A percentile compares a stretch with the other conserved stretches of the same genome.
Evolutionary conservation across 1,140 invertebrate species (phyloP).

Genomic region (Sycophaga agraensis): DNA sequence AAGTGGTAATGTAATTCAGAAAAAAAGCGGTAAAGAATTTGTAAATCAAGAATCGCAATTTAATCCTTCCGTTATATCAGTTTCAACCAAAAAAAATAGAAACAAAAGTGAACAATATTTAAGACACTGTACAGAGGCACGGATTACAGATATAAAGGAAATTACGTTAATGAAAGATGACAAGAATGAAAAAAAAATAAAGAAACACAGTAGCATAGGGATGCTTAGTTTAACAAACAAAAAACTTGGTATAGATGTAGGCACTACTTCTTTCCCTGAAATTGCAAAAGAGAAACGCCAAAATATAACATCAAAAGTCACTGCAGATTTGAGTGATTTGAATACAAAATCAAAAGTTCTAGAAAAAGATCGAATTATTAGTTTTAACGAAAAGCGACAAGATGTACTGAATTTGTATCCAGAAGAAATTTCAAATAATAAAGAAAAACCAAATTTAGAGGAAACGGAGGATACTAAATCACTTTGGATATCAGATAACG

Average conservation of each 20-base stretch:
- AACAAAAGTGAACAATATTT: background rate
- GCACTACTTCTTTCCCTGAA: conserved; percentile 6
- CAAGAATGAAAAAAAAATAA: background rate
- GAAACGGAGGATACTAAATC: conserved; percentile 46
- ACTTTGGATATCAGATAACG: conserved; percentile 48
- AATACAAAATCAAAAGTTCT: background rate
- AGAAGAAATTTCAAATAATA: conserved; percentile 8
- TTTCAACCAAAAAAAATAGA: conserved; percentile 9
- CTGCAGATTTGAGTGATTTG: background rate
- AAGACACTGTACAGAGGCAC: background rate
- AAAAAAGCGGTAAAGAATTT: background rate
- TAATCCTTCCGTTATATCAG: conserved; percentile 13
- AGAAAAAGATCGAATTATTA: background rate
- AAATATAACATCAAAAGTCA: background rate
- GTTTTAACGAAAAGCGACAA: background rate
- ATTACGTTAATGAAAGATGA: background rate
- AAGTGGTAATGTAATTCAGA: conserved; percentile 20
- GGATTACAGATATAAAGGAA: conserved; percentile 29
- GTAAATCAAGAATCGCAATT: background rate
- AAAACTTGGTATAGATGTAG: background rate
- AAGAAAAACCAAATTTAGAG: conserved; percentile 32
- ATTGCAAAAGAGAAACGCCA: conserved; percentile 7
- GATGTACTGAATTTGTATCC: background rate
- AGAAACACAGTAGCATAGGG: background rate
- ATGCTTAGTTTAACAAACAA: background rate